Percentiles rank a stretch among this genome's conserved stretches.
These are phyloP conservation scores for Tipula vernalis DNA, from an alignment of 2,888 invertebrate species.

Conservation along the genomic window DNA sequence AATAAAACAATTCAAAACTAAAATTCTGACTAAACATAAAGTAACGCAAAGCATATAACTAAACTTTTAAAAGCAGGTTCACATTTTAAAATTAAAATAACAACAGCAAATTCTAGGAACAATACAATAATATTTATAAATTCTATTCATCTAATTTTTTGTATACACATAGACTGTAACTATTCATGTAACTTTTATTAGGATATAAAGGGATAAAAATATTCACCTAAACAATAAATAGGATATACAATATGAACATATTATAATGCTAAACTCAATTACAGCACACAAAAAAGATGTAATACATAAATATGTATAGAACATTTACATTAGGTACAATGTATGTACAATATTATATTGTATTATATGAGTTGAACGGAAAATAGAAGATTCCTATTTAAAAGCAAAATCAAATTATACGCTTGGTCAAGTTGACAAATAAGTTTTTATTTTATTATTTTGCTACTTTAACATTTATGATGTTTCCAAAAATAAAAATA, in stretches of 20 bases:
- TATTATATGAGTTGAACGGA: neutral
- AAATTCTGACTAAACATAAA: neutral
- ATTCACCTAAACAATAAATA: neutral
- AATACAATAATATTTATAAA: neutral
- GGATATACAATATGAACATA: neutral
- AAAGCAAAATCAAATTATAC: neutral
- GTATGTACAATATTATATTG: neutral
- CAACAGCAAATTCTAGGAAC: neutral
- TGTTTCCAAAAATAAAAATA: neutral
- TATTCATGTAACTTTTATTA: neutral
- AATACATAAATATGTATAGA: neutral
- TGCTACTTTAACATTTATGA: neutral
- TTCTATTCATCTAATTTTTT: neutral
- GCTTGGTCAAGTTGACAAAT: neutral
- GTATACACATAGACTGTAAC: neutral
- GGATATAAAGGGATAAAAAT: neutral
- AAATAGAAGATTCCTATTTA: neutral
- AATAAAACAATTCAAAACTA: too few relatives aligned
- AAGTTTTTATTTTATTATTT: neutral
- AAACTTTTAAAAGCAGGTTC: neutral
- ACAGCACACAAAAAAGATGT: neutral
- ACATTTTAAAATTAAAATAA: neutral
- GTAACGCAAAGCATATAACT: neutral
- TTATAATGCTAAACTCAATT: neutral
- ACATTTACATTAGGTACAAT: neutral